A percentile compares a stretch with the other conserved stretches of the same genome.
These are phyloP conservation scores for Ectemnius continuus DNA, from an alignment of 2,888 invertebrate genomes.

Conservation along the genomic window DNA sequence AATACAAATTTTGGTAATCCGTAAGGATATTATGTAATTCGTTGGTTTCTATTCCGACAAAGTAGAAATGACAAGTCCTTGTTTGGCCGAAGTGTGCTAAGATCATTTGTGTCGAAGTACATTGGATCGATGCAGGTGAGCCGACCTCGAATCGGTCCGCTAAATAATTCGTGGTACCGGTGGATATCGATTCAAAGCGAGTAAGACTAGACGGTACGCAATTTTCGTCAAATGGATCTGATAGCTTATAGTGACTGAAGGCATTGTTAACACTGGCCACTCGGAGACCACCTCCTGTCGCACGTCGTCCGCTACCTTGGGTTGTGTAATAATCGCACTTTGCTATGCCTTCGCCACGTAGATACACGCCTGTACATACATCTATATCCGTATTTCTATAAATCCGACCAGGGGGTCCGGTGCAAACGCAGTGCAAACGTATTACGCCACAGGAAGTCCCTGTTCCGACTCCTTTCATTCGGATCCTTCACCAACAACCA, in stretches of 20 bases:
- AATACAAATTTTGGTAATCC: too few species aligned
- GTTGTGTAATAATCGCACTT: slow-evolving; percentile 18
- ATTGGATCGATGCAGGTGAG: slow-evolving; percentile 1
- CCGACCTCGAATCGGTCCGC: background rate
- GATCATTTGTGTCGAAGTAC: background rate
- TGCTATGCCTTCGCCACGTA: background rate
- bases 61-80: too few species aligned
- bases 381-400: background rate
- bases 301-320: background rate
- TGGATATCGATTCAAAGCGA: background rate
- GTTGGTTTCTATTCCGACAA: too few species aligned
- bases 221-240: slow-evolving; percentile 9
- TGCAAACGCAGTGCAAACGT: slow-evolving; percentile 7
- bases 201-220: background rate
- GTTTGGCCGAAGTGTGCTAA: too few species aligned
- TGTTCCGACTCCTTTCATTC: too few species aligned
- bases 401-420: slow-evolving; percentile 3
- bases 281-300: slow-evolving; percentile 10
- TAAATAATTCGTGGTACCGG: slow-evolving; percentile 13
- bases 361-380: background rate
- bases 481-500: too few species aligned
- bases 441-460: background rate
- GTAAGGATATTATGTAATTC: too few species aligned
- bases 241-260: slow-evolving; percentile 6
- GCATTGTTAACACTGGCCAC: slow-evolving; percentile 12